Percentiles rank a stretch among this genome's conserved stretches.
Conservation (phyloP, 2,113 vertebrate genomes). For the Psephotus haematonotus region DNA sequence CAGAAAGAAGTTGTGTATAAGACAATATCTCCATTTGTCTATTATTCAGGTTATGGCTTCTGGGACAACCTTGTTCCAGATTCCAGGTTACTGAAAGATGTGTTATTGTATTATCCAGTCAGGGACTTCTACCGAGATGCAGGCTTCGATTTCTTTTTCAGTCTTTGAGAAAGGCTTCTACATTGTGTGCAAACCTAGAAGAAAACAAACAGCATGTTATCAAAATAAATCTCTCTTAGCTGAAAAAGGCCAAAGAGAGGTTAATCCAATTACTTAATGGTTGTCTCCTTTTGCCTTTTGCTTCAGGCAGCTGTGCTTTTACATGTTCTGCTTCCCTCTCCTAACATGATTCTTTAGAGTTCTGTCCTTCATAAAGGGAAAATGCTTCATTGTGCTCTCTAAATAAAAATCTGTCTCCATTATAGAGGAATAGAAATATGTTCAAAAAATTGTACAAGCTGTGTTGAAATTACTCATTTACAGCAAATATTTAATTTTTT, state of each 20-base stretch:
- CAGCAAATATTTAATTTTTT: background rate
- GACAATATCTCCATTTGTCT: background rate
- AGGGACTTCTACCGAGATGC: background rate
- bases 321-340: background rate
- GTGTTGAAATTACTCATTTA: background rate
- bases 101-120: background rate
- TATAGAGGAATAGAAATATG: background rate
- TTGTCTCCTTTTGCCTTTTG: slow-evolving; percentile 23
- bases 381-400: background rate
- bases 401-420: background rate
- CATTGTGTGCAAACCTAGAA: background rate
- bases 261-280: slow-evolving; percentile 62
- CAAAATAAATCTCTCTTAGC: slow-evolving; percentile 44
- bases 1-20: background rate
- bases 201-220: slow-evolving; percentile 28
- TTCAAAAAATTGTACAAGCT: background rate
- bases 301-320: slow-evolving; percentile 48
- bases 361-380: background rate
- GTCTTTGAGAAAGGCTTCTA: background rate
- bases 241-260: slow-evolving; percentile 45
- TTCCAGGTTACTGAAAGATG: background rate
- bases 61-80: background rate
- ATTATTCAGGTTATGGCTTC: background rate
- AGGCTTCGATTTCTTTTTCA: slow-evolving; percentile 14
- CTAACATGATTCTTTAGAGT: background rate